phyloP scores from a whole-genome alignment of 2,888 invertebrate genomes.

The Pomacea canaliculata region DNA sequence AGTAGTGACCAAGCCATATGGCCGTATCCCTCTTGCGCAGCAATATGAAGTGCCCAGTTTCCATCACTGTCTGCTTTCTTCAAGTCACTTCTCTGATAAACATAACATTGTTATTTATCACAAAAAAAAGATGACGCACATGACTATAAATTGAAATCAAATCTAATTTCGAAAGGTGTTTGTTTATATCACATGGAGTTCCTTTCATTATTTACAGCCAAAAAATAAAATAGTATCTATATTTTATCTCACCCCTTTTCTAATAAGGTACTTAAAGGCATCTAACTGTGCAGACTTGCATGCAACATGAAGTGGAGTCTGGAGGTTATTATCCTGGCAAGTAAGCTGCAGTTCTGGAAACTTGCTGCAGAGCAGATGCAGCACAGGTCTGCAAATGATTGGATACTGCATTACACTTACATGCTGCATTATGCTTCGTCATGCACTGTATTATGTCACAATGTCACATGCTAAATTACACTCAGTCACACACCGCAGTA shows the following conservation, averaged over 20 bases:
- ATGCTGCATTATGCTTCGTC: background rate
- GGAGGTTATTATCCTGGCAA: constrained; percentile 46
- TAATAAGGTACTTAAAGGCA: constrained; percentile 47
- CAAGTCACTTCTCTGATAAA: constrained; percentile 57
- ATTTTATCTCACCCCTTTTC: constrained; percentile 23
- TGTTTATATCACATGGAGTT: too few relatives aligned
- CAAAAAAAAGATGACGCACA: too few relatives aligned
- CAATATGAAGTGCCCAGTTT: constrained; percentile 63
- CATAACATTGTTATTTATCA: background rate
- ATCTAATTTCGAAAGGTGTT: too few relatives aligned
- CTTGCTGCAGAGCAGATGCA: constrained; percentile 50
- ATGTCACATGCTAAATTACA: background rate
- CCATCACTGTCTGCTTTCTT: constrained; percentile 52
- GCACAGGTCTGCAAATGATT: constrained; percentile 41
- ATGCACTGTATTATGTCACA: background rate
- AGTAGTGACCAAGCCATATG: constrained; percentile 59
- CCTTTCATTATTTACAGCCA: too few relatives aligned
- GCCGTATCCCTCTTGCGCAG: constrained; percentile 56
- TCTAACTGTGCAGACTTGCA: constrained; percentile 62
- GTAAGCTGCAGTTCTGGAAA: constrained; percentile 8
- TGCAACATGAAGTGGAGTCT: constrained; percentile 59
- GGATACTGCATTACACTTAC: background rate
- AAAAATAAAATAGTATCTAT: too few relatives aligned
- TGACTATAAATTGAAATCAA: too few relatives aligned
- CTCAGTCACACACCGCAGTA: background rate